A percentile compares a stretch with the other conserved stretches of the same genome.
Evolutionary conservation across 30 jellyfish, hydroid and myxozoan genomes (phyloP).

Genomic region (Mastigias papua): DNA sequence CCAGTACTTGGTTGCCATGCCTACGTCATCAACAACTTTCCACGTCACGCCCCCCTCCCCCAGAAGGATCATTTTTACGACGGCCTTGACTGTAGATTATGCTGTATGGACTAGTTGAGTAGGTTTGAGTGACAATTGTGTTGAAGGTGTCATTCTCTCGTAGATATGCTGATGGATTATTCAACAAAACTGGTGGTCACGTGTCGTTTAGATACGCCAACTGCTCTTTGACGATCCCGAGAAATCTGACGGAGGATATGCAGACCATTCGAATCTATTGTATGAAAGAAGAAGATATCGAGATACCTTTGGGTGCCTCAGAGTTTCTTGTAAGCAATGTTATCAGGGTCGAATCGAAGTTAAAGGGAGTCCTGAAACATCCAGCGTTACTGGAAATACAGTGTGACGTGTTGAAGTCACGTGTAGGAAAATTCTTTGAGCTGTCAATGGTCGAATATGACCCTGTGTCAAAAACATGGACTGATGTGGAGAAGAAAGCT

Average conservation of each 20-base stretch:
- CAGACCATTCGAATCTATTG: not conserved
- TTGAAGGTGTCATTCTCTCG: not conserved
- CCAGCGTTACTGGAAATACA: constrained; percentile 28
- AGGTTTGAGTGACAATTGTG: not conserved
- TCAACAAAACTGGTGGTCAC: constrained; percentile 8
- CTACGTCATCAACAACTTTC: no score
- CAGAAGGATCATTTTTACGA: no score
- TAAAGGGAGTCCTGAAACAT: not conserved
- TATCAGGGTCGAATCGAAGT: no score
- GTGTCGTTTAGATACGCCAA: not conserved
- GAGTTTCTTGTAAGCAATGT: no score
- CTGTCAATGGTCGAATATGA: constrained; percentile 9
- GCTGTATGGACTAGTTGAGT: no score
- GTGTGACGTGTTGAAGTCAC: constrained; percentile 18
- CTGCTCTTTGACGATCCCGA: constrained; percentile 17
- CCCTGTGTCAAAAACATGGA: constrained; percentile 26
- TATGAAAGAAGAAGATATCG: not conserved
- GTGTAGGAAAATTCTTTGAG: constrained; percentile 6
- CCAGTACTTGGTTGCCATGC: no score
- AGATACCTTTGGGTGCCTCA: not conserved
- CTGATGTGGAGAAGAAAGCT: constrained; percentile 9
- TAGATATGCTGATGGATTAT: not conserved
- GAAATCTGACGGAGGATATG: not conserved
- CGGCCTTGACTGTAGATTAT: no score
- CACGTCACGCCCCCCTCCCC: no score